These are phyloP conservation scores for Pectinophora gossypiella DNA, from an alignment of 1,140 invertebrate genomes.

Conservation along the genomic window DNA sequence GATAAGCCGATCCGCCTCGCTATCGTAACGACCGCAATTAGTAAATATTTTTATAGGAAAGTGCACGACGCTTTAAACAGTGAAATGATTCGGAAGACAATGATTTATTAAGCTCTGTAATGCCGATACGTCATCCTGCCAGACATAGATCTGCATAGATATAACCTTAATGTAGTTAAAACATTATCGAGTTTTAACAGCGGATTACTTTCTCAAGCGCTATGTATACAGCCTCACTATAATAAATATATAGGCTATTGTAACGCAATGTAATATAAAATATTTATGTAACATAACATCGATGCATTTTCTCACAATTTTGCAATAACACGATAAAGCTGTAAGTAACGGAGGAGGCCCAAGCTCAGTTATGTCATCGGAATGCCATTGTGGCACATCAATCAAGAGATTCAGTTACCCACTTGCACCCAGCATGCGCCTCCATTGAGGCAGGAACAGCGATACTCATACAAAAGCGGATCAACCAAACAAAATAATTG, in stretches of 20 bases:
- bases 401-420: slow-evolving; percentile 19
- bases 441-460: background rate
- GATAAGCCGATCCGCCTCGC: background rate
- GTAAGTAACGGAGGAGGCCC: slow-evolving; percentile 1
- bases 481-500: too few relatives aligned
- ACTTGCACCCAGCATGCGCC: background rate
- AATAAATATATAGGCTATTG: too few relatives aligned
- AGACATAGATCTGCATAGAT: background rate
- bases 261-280: too few relatives aligned
- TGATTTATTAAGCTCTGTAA: slow-evolving; percentile 1
- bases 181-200: too few relatives aligned
- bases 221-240: too few relatives aligned
- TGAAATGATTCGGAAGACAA: slow-evolving; percentile 3
- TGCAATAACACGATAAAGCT: too few relatives aligned
- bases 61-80: background rate
- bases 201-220: too few relatives aligned
- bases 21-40: slow-evolving; percentile 6
- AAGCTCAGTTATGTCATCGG: slow-evolving; percentile 11
- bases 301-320: too few relatives aligned
- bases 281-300: too few relatives aligned
- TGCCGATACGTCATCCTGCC: background rate
- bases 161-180: background rate
- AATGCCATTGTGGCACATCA: slow-evolving; percentile 19
- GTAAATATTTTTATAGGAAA: slow-evolving; percentile 9
- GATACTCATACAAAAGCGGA: background rate